Conservation (phyloP, 2,797 vertebrate species). For the Sebastes itinus region DNA sequence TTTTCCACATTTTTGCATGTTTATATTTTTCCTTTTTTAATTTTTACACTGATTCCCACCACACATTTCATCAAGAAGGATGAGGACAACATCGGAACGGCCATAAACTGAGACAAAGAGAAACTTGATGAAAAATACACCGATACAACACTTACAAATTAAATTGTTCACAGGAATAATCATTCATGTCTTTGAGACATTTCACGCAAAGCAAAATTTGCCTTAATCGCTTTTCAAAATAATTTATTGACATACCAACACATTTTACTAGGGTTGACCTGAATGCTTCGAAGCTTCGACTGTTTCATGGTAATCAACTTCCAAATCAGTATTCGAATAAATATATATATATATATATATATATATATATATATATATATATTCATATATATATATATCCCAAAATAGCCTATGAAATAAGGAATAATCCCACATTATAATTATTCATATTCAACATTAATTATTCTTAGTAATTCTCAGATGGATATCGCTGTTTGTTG, state of each 20-base stretch:
- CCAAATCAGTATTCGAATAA: too few relatives aligned
- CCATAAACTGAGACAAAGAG: constrained; percentile 68
- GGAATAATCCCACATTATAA: too few relatives aligned
- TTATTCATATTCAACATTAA: too few relatives aligned
- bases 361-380: too few relatives aligned
- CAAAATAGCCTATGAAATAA: too few relatives aligned
- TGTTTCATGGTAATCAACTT: too few relatives aligned
- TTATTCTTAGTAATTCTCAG: too few relatives aligned
- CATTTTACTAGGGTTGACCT: too few relatives aligned
- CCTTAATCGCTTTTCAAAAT: constrained; percentile 28
- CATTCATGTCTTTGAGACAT: constrained; percentile 60
- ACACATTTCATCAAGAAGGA: constrained; percentile 61
- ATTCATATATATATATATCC: too few relatives aligned
- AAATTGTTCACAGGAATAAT: constrained; percentile 53
- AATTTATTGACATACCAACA: constrained; percentile 14
- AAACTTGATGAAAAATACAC: constrained; percentile 67
- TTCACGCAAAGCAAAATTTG: constrained; percentile 36
- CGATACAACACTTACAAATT: constrained; percentile 68
- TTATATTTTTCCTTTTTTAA: constrained; percentile 27
- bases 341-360: too few relatives aligned
- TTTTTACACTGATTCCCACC: constrained; percentile 59
- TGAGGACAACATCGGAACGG: constrained; percentile 65
- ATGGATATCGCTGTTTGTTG: too few relatives aligned
- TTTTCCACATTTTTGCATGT: constrained; percentile 53
- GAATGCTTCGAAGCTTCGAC: too few relatives aligned